Percentiles rank a stretch among this genome's conserved stretches.
phyloP scores from a whole-genome alignment of 2,113 vertebrate genomes.

The Brachionichthys hirsutus region DNA sequence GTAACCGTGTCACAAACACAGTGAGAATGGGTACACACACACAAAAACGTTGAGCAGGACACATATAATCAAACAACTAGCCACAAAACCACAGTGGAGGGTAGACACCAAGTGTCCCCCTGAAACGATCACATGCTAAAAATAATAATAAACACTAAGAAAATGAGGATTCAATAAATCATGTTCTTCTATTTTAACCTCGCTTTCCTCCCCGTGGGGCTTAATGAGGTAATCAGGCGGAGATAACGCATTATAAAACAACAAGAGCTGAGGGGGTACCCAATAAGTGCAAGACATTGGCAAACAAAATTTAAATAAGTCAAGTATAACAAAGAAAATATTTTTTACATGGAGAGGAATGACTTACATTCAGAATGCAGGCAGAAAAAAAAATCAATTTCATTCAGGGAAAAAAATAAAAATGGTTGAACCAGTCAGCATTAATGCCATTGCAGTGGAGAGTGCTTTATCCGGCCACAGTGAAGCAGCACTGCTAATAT shows the following conservation, averaged over 20 bases:
- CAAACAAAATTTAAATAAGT: neutral
- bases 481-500: constrained; percentile 99
- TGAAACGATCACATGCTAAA: constrained; percentile 14
- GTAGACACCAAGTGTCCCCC: constrained; percentile 7
- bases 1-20: constrained; percentile 45
- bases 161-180: constrained; percentile 16
- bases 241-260: constrained; percentile 36
- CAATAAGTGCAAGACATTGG: constrained; percentile 18
- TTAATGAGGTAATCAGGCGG: constrained; percentile 35
- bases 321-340: neutral
- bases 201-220: constrained; percentile 13
- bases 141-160: constrained; percentile 5
- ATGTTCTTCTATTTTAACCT: constrained; percentile 27
- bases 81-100: constrained; percentile 29
- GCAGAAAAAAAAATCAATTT: constrained; percentile 5
- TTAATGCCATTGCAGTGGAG: constrained; percentile 48
- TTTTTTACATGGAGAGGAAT: constrained; percentile 11
- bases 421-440: constrained; percentile 27
- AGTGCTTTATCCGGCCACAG: constrained; percentile 83
- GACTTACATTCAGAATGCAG: constrained; percentile 14
- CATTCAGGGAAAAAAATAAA: no score
- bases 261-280: constrained; percentile 22
- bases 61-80: constrained; percentile 38
- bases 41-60: constrained; percentile 19
- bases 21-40: constrained; percentile 13